phyloP scores from a whole-genome alignment of 2,797 vertebrate species.

The Limosa lapponica region DNA sequence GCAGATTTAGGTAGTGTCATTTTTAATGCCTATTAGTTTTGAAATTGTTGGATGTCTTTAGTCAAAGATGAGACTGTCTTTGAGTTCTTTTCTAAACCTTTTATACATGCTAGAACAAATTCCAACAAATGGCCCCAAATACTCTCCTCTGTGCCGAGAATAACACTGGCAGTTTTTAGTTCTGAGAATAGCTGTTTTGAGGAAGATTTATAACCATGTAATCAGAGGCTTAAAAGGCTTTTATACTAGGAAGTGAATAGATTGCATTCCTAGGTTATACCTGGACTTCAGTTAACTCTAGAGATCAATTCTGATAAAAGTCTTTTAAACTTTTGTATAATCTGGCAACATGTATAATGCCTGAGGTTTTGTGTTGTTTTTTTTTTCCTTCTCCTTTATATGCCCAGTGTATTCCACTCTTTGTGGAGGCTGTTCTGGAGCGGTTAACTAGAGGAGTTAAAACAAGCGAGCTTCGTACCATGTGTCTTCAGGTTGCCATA shows the following conservation, averaged over 20 bases:
- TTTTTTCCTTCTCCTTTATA: not conserved
- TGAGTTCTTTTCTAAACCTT: not conserved
- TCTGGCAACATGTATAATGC: not conserved
- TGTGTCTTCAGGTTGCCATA: constrained; percentile 97
- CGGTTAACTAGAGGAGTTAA: constrained; percentile 93
- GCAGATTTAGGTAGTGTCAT: not conserved
- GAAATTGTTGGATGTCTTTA: not conserved
- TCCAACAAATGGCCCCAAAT: not conserved
- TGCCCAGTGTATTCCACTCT: constrained; percentile 91
- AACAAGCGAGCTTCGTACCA: constrained; percentile 93
- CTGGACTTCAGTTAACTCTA: not conserved
- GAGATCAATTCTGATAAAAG: not conserved
- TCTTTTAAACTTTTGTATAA: not conserved
- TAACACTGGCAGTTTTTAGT: not conserved
- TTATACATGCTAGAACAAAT: not conserved
- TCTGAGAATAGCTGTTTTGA: not conserved
- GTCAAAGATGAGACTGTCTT: not conserved
- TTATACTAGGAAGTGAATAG: not conserved
- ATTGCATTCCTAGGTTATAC: not conserved
- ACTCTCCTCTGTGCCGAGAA: not conserved
- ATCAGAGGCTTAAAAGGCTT: not conserved
- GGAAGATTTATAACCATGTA: not conserved
- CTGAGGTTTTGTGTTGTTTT: not conserved
- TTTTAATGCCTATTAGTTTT: not conserved
- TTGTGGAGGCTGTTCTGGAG: constrained; percentile 94